A percentile compares a stretch with the other conserved stretches of the same genome.
Evolutionary conservation across 2,113 vertebrate genomes (phyloP).

Genomic region (Aythya baeri): DNA sequence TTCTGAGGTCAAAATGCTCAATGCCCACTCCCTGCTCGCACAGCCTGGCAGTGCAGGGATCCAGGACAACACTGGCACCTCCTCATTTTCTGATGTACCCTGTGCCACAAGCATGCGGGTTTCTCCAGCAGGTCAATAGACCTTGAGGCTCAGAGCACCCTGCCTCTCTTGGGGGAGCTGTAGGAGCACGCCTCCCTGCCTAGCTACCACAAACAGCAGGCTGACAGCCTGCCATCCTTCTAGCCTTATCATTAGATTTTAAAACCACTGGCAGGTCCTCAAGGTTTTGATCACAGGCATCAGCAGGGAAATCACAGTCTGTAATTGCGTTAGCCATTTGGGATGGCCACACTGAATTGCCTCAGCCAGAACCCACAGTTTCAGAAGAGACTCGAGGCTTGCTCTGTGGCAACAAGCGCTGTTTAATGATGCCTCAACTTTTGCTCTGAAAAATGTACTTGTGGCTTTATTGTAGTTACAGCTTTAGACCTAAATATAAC

Average conservation of each 20-base stretch:
- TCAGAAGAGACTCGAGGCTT: too few relatives aligned
- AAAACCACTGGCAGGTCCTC: background rate
- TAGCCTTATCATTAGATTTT: background rate
- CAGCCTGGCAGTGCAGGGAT: too few relatives aligned
- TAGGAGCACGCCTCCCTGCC: background rate
- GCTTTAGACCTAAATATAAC: background rate
- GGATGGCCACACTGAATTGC: background rate
- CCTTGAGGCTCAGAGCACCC: too few relatives aligned
- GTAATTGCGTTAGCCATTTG: background rate
- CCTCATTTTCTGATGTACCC: background rate
- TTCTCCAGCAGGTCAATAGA: background rate
- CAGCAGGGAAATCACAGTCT: background rate
- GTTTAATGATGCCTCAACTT: fast-evolving
- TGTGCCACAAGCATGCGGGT: background rate
- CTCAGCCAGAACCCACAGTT: background rate
- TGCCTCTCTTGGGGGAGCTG: too few relatives aligned
- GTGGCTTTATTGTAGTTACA: background rate
- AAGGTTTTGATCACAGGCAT: background rate
- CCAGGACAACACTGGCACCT: background rate
- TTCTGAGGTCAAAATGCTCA: background rate
- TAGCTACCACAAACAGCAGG: background rate
- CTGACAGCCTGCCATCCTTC: background rate
- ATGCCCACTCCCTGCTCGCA: background rate
- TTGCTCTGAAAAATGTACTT: background rate
- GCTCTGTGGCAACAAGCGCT: background rate